Evolutionary conservation across 2,113 vertebrate genomes (phyloP), one percentile per base, ranked within the genome.

Genomic region (Thalassoma bifasciatum): DNA sequence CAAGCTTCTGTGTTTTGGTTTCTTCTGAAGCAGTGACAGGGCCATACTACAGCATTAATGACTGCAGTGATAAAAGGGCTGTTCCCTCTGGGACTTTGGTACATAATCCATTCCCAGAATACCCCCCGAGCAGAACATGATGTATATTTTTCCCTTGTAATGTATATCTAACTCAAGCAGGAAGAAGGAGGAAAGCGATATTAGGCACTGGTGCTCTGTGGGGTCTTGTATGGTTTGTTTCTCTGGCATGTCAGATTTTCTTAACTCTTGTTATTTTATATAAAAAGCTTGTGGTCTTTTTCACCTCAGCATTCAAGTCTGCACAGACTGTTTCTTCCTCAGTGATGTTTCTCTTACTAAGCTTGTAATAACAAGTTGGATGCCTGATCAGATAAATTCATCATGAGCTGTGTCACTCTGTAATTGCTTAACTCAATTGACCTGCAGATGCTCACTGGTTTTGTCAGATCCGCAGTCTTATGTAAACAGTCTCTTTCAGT

Each of bases 21-120:
- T 65, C 64, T 73, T 70, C 75, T 82, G 40, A 86, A 90, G 70
- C 85, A 84, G 77, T 71, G 71, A 75, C 73, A 79, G 79, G 68
- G 75, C 75, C 62, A 77, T 64, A 53, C 64, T 77, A 76, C 51
- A 57, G 54, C 72, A 85, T 84, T 80, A 84, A 70, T 75, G 77
- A 72, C 76, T 68, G 22, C 36, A 61, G 21, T 83, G 77, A 90
- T 88, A 79, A 88, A 90, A 81, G 56, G 59, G 75, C 70, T 66
- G 24, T 75, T 88, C 84, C 82, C 81, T 75, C 53, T 61, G 79
- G 71, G 77, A 30, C 70, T 81, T 57, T 65, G 51, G 50, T 68
- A 61, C 60, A 64, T 73, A 74, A 78, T 86, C 77, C 72, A 69
- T 49, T 87, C 90, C 84, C 79, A 87, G 86, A 89, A 88, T 85